phyloP scores from a whole-genome alignment of 2,797 vertebrate species.

The Eidolon dupreanum region DNA sequence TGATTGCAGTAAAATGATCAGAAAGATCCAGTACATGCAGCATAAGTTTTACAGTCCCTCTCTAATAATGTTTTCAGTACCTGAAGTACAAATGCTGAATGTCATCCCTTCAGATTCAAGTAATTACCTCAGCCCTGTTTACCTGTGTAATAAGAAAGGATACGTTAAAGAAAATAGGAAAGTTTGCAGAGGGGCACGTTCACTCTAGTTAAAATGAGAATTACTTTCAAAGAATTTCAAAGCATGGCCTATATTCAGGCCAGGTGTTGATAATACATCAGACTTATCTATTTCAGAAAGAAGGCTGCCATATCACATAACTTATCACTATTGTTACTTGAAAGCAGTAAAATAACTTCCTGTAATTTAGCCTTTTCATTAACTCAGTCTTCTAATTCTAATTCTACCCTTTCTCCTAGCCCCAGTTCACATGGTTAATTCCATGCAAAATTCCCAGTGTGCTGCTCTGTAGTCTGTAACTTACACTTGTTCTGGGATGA shows the following conservation, averaged over 20 bases:
- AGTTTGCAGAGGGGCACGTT: background rate
- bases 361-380: background rate
- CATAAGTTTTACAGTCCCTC: background rate
- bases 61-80: background rate
- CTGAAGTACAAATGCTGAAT: background rate
- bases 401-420: background rate
- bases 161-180: background rate
- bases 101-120: conserved; percentile 3
- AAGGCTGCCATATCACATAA: background rate
- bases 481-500: background rate
- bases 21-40: background rate
- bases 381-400: conserved; percentile 3
- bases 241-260: background rate
- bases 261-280: background rate
- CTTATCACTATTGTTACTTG: conserved; percentile 4
- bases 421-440: background rate
- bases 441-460: background rate
- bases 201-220: conserved; percentile 36
- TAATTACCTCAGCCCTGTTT: conserved; percentile 7
- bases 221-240: background rate
- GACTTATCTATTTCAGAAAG: background rate
- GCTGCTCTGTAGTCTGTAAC: background rate
- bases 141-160: background rate
- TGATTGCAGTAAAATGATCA: conserved; percentile 1
- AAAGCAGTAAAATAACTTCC: conserved; percentile 38